phyloP scores from a whole-genome alignment of 2,888 invertebrate genomes.

The Yponomeuta evonymella region DNA sequence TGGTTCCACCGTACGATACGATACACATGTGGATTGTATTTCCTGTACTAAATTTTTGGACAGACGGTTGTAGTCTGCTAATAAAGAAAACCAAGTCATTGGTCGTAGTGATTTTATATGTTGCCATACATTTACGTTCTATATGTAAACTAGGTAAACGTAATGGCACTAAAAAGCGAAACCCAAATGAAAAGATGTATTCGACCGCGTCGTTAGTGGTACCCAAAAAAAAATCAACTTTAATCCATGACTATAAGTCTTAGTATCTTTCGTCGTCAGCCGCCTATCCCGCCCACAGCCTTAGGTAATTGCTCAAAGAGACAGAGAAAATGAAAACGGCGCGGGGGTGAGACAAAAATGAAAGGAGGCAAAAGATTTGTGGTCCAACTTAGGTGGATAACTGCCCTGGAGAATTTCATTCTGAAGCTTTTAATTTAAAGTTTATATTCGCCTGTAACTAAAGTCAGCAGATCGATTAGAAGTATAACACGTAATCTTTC shows the following conservation, averaged over 20 bases:
- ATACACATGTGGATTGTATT: background rate
- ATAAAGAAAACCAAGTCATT: too few relatives aligned
- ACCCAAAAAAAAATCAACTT: background rate
- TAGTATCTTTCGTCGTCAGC: background rate
- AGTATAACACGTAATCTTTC: background rate
- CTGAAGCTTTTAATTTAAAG: background rate
- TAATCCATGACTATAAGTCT: too few relatives aligned
- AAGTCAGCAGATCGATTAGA: background rate
- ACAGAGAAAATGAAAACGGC: background rate
- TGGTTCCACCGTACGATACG: background rate
- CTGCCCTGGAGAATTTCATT: background rate
- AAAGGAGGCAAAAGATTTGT: background rate
- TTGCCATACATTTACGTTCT: background rate
- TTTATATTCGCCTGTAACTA: background rate
- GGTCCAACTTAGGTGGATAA: background rate
- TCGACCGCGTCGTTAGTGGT: background rate
- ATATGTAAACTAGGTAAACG: background rate
- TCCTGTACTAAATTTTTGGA: too few relatives aligned
- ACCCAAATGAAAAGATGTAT: background rate
- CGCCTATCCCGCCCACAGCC: background rate
- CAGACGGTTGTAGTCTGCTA: too few relatives aligned
- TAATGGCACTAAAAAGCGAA: background rate
- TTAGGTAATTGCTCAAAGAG: background rate
- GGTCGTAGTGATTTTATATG: too few relatives aligned
- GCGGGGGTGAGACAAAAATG: background rate